These are phyloP conservation scores for Cuculus canorus DNA, from an alignment of 2,797 vertebrate genomes.

Conservation along the genomic window DNA sequence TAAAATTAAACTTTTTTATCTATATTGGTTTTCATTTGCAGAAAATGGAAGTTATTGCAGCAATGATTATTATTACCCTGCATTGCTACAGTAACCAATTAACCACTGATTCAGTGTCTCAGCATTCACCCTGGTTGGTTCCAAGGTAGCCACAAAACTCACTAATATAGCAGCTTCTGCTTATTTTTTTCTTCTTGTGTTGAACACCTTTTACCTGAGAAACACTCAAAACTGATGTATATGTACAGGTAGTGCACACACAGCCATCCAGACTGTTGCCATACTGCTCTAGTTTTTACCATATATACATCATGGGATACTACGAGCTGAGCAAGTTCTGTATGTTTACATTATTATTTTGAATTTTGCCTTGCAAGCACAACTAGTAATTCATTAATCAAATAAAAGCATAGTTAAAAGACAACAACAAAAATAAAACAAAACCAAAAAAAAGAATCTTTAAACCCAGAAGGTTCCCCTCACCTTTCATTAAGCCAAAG, in stretches of 20 bases:
- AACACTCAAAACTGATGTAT: not conserved
- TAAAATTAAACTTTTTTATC: not conserved
- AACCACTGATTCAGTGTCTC: not conserved
- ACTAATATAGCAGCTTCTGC: not conserved
- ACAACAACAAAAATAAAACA: not conserved
- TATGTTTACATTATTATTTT: not conserved
- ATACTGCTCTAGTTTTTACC: not conserved
- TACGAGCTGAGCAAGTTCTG: not conserved
- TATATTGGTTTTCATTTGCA: not conserved
- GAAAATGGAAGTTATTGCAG: not conserved
- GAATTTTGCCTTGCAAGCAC: not conserved
- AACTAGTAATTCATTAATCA: not conserved
- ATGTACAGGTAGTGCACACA: not conserved
- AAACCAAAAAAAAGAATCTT: not conserved
- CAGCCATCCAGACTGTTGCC: not conserved
- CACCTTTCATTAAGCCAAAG: not conserved
- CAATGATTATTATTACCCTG: not conserved
- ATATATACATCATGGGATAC: not conserved
- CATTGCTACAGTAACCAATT: not conserved
- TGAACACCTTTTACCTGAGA: not conserved
- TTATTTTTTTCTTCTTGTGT: not conserved
- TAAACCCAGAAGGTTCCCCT: not conserved
- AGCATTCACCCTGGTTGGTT: not conserved
- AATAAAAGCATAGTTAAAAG: not conserved
- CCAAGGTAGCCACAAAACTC: not conserved